Evolutionary conservation across 2,113 vertebrate genomes (phyloP), one percentile per base, ranked within the genome.

Genomic region (Oreocharis arfaki): DNA sequence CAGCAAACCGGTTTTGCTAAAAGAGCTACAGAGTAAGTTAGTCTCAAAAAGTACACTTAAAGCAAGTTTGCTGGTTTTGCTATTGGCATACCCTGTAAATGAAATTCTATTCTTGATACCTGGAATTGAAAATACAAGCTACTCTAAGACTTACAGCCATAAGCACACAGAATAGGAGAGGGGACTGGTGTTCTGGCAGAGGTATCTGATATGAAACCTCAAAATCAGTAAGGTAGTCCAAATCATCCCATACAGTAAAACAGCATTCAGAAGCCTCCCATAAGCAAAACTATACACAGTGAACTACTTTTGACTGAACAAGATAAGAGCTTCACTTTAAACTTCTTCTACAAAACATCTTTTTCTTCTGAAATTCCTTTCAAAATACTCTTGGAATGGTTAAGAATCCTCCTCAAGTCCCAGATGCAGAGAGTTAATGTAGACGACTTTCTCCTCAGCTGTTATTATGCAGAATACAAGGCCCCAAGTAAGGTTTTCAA

Each of bases 1-100:
- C 12, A 30, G 32, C 16, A 68, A 50, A 20, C 1, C 2, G 0
- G 7, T 39, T 81, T 44, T 3, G 1, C 27, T 81, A 44, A 42
- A 93, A 56, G 24, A 78, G 19, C 14, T 52, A 65, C 21, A 44
- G 64, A 42, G 33, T 3, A 16, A 68, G 24, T 11, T 11, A 44
- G 11, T 56, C 39, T 84, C 59, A 26, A 80, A 87, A 81, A 2
- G 3, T 8, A 59, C 3, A 10, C 10, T 35, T 73, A 56, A 80
- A 69, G 23, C 9, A 65, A 64, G 49, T 52, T 61, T 27, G 10
- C 19, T 52, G 7, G 16, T 60, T 89, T 87, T 41, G 63, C 18
- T 39, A 78, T 17, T 41, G 1, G 0, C 26, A 57, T 23, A 87
- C 26, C 15, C 68, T 73, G 16, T 11, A 86, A 83, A 49, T 13